Percentiles rank a stretch among this genome's conserved stretches.
phyloP scores from a whole-genome alignment of 2,888 invertebrate genomes.

The Brenthis hecate region DNA sequence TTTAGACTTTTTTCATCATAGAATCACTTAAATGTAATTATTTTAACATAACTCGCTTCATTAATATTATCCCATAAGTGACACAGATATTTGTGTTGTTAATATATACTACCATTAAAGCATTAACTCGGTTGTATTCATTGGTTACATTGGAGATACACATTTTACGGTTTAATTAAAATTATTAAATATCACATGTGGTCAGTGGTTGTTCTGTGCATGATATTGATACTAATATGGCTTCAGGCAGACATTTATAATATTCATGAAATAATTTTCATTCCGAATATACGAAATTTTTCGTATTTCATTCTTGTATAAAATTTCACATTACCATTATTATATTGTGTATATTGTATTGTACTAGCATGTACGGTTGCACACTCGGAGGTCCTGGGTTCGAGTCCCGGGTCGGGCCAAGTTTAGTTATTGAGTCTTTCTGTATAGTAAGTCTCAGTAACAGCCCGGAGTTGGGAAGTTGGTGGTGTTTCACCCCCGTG shows the following conservation, averaged over 20 bases:
- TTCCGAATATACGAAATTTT: conserved; percentile 13
- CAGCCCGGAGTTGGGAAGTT: no score
- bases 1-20: no score
- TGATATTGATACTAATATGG: conserved; percentile 33
- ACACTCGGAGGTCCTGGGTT: no score
- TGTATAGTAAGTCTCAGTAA: no score
- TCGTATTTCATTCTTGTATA: conserved; percentile 12
- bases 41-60: no score
- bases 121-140: conserved; percentile 16
- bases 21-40: no score
- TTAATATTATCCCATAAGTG: no score
- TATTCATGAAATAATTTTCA: conserved; percentile 21
- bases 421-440: no score
- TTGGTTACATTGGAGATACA: conserved; percentile 14
- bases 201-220: conserved; percentile 36
- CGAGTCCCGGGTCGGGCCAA: no score
- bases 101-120: background rate
- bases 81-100: background rate
- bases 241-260: conserved; percentile 21
- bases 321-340: conserved; percentile 14
- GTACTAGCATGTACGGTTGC: no score
- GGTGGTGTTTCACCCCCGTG: no score
- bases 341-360: background rate
- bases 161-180: conserved; percentile 20
- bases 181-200: conserved; percentile 33